Percentiles rank a stretch among this genome's conserved stretches.
Evolutionary conservation across 2,888 invertebrate species (phyloP).

Genomic region (Aphodius granarius): DNA sequence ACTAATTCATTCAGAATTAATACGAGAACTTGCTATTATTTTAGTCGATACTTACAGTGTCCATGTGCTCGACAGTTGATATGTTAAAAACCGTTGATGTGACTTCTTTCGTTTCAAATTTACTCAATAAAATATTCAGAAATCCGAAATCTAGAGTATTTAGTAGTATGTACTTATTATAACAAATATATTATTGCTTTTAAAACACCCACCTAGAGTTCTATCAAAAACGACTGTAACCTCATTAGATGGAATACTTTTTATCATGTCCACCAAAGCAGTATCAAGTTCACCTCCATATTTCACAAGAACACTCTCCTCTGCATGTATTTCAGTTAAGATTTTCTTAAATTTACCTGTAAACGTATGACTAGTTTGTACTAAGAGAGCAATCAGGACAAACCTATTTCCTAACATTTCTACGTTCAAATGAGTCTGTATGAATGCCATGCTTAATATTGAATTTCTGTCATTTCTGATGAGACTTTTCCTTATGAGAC

Average conservation of each 20-base stretch:
- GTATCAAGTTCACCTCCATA: slow-evolving; percentile 47
- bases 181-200: not conserved
- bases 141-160: slow-evolving; percentile 38
- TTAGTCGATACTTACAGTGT: slow-evolving; percentile 39
- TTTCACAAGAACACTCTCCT: not conserved
- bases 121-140: slow-evolving; percentile 38
- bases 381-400: not conserved
- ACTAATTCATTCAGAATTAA: slow-evolving; percentile 50
- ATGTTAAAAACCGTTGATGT: slow-evolving; percentile 46
- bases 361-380: not conserved
- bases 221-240: slow-evolving; percentile 47
- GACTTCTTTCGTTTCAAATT: slow-evolving; percentile 41
- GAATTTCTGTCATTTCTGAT: not conserved
- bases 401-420: not conserved
- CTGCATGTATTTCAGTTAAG: not conserved
- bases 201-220: slow-evolving; percentile 40
- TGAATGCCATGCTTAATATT: not conserved
- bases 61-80: slow-evolving; percentile 43
- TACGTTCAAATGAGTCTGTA: not conserved
- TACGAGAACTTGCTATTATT: not conserved
- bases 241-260: slow-evolving; percentile 45
- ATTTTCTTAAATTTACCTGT: not conserved
- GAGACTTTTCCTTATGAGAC: not conserved
- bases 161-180: not conserved
- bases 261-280: slow-evolving; percentile 47